Evolutionary conservation across 2,888 invertebrate species (phyloP), one percentile per base, ranked within the genome.

Genomic region (Macaria notata): DNA sequence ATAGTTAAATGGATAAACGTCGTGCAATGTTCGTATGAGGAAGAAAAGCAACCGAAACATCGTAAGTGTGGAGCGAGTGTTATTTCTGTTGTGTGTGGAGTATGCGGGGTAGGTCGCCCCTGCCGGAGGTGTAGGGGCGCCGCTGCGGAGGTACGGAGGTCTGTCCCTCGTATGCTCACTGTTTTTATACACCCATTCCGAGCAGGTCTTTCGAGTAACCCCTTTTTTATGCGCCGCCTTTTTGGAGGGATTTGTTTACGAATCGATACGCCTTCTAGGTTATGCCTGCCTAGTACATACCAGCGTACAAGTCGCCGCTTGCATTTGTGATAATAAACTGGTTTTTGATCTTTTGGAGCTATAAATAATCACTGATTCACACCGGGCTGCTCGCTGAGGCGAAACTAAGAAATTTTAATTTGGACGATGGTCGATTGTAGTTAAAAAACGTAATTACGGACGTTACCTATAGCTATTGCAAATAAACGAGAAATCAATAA

Each of bases 21-120:
- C 86, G 88, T 84, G 89, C 87, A 83, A 95, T 77, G 94, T 78
- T 89, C 91, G 89, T 86, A 91, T 91, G 91, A 91, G 90, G 91
- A 91, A 91, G 89, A 91, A 91, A 87, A 86, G 82, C 82, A 89
- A 87, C 78, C 84, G 88, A 73, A 91, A 88, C 86, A 91, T 88
- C 81, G 90, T 90, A 91, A 91, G 90, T 90, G 86, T 71, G 76
- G 81, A 80, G 81, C 79, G 75, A 73, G 73, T 83, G 86, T 84
- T 84, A 76, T 80, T 84, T 78, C 76, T 80, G 75, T 82, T 83
- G 81, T 83, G 81, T 83, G 76, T 19, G 19, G 19, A 19, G 19
- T 19, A 19, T 19, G 19, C 19, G 2, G 19, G 19, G 19, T 19
- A 19, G 19, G 19, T 19, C 19, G 19, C 19, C 19, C 19, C 19